These are phyloP conservation scores for Eudasyphora cyanicolor DNA, from an alignment of 2,888 invertebrate genomes.

Conservation along the genomic window DNA sequence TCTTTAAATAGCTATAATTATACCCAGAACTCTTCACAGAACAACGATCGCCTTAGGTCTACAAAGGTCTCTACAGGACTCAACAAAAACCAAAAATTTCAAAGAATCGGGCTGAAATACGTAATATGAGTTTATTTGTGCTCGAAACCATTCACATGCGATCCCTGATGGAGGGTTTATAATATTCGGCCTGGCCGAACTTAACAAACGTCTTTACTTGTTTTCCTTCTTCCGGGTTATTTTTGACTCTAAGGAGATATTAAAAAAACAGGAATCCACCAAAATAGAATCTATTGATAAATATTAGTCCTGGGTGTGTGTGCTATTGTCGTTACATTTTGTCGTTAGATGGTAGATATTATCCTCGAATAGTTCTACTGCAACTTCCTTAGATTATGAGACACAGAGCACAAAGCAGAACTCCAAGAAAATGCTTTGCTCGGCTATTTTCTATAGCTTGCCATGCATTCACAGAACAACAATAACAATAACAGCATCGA, in stretches of 20 bases:
- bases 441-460: too few species aligned
- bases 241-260: neutral
- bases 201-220: neutral
- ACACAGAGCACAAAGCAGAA: neutral
- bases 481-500: neutral
- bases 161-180: neutral
- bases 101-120: too few species aligned
- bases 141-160: too few species aligned
- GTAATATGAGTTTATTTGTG: too few species aligned
- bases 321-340: neutral
- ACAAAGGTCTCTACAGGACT: too few species aligned
- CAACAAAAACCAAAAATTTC: too few species aligned
- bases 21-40: too few species aligned
- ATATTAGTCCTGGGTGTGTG: neutral
- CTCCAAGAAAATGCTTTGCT: neutral
- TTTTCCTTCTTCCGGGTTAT: neutral
- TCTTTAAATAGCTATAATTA: too few species aligned
- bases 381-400: conserved; percentile 5
- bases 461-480: too few species aligned
- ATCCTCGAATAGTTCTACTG: neutral
- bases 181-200: neutral
- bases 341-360: neutral
- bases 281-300: neutral
- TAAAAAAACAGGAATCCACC: neutral
- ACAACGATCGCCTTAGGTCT: too few species aligned